phyloP scores from a whole-genome alignment of 2,113 vertebrate species.

The Hippocampus barbouri region DNA sequence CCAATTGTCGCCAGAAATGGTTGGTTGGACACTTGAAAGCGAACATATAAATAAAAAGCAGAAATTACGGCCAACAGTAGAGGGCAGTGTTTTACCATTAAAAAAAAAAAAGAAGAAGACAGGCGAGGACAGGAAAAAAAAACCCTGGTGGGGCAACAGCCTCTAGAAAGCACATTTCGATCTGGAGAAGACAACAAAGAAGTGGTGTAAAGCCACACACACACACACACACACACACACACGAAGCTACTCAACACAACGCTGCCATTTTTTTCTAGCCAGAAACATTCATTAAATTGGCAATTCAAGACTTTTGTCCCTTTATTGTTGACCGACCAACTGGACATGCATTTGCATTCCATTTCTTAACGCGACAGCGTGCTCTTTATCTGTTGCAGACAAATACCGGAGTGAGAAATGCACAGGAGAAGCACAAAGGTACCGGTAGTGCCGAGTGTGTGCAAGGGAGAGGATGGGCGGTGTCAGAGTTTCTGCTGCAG shows the following conservation, averaged over 20 bases:
- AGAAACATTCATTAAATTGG: neutral
- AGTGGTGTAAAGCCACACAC: neutral
- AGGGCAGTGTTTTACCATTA: constrained; percentile 53
- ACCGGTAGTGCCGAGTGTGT: neutral
- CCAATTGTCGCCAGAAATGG: too few species aligned
- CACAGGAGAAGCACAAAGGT: constrained; percentile 11
- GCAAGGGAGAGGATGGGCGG: constrained; percentile 4
- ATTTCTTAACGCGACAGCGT: constrained; percentile 12
- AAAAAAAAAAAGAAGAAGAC: neutral
- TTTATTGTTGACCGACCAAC: constrained; percentile 1
- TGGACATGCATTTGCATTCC: neutral
- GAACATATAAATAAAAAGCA: too few species aligned
- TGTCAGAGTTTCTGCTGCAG: constrained; percentile 39
- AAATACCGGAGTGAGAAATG: constrained; percentile 10
- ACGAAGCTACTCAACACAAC: neutral
- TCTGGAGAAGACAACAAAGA: constrained; percentile 12
- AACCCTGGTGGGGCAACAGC: constrained; percentile 19
- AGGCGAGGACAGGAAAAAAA: constrained; percentile 21
- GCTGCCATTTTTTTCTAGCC: neutral
- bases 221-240: neutral
- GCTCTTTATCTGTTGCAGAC: constrained; percentile 13
- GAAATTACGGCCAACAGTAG: constrained; percentile 30
- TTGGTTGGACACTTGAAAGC: too few species aligned
- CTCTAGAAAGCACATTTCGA: constrained; percentile 4
- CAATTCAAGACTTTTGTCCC: neutral